Percentiles rank a stretch among this genome's conserved stretches.
Evolutionary conservation across 92 coral and sea anemone genomes (phyloP).

Genomic region (Virgularia gustaviana): DNA sequence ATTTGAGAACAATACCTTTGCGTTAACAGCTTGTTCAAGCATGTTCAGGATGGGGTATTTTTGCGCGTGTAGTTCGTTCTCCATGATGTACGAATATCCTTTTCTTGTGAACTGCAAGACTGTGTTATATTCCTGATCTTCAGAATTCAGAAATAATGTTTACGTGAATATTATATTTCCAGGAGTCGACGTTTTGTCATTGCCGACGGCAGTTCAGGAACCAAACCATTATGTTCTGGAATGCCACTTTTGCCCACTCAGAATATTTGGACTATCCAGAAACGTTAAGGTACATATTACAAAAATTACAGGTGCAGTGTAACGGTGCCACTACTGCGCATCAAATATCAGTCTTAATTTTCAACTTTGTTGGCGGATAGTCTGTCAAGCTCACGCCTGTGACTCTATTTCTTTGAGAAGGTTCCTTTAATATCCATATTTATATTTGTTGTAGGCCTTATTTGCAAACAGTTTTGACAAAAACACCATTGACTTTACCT

Average conservation of each 20-base stretch:
- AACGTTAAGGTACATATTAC: constrained; percentile 66
- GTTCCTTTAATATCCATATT: neutral
- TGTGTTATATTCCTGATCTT: neutral
- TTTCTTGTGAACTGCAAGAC: no score
- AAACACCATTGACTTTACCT: constrained; percentile 70
- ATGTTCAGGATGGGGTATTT: no score
- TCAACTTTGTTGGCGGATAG: no score
- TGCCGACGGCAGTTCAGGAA: constrained; percentile 75
- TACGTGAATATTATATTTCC: neutral
- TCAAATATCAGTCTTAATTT: no score
- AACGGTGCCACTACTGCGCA: no score
- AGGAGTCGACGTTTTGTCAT: constrained; percentile 83
- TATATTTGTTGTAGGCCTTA: constrained; percentile 46
- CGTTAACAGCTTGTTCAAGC: no score
- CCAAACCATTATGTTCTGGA: constrained; percentile 93
- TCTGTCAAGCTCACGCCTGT: no score
- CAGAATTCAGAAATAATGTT: neutral
- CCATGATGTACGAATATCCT: no score
- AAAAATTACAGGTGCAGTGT: no score
- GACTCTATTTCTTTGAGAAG: no score
- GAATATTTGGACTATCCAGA: constrained; percentile 66
- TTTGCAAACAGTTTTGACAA: constrained; percentile 64
- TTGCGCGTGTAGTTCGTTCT: no score
- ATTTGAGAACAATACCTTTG: no score
- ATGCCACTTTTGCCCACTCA: constrained; percentile 87